Base-by-base conservation (phyloP, 2,888 invertebrate genomes). In the Chaetogeoica ovagalla region DNA sequence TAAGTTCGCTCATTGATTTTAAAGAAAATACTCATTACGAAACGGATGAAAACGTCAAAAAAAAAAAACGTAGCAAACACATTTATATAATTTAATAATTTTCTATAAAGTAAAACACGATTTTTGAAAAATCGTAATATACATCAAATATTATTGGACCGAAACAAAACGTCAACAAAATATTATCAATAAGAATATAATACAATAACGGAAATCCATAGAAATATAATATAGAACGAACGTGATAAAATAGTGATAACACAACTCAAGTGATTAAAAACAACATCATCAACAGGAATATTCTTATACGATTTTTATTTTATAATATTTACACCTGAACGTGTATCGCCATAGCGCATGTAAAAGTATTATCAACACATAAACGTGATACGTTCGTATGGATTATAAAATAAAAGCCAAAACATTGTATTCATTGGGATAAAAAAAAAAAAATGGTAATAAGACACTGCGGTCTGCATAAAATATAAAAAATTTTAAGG, bases 401-500 rank as follows among this genome's bases (percentile, higher is more conserved):
- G 11, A 43, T 71, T 13, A 23, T 6, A n/a, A n/a, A n/a, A 23
- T 72, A 60, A 48, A 69, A 19, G 11, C 23, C 43, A 21, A 30
- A 60, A 60, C 43, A 60, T 59, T 57, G 17, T 43, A 59, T 60
- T 72, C 60, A 21, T 72, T 43, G 15, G 13, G 6, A 48, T 60
- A 3, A 62, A 60, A 59, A 60, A 70, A 30, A 30, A 30, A 30
- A 30, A 23, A 13, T 13, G 13, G 72, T 72, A 72, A 72, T 48
- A 7, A 30, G 15, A 48, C 13, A 72, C 72, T 48, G 15, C 0
- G 43, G 43, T 11, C 13, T 13, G 15, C 43, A 13, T 0, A 48
- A 17, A 19, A 19, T 2, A n/a, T 19, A 62, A 60, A 30, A n/a
- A 48, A 62, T 62, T 72, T 72, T 62, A 72, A 11, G 62, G 72